Evolutionary conservation across 23 tunicate genomes (phyloP).

Genomic region (Halocynthia roretzi): DNA sequence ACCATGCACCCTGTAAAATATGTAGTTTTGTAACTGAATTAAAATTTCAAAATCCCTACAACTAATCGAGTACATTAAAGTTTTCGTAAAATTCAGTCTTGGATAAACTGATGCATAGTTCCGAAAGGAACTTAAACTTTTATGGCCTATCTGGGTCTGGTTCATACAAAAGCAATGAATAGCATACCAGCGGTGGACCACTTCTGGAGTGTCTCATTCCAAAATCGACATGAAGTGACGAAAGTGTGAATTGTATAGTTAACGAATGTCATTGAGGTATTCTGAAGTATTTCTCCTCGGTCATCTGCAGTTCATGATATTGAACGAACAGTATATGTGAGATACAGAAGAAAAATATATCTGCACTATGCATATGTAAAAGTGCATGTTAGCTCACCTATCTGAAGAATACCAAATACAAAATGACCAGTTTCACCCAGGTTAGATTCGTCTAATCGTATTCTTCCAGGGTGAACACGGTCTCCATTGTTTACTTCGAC

Average conservation of each 20-base stretch:
- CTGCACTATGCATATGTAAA: neutral
- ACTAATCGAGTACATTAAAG: neutral
- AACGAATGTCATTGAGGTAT: slow-evolving; percentile 18
- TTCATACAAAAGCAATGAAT: neutral
- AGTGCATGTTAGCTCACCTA: slow-evolving; percentile 31
- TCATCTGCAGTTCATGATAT: slow-evolving; percentile 34
- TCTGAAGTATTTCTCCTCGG: slow-evolving; percentile 33
- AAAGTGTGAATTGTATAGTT: slow-evolving; percentile 47
- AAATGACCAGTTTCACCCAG: slow-evolving; percentile 29
- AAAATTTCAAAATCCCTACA: neutral
- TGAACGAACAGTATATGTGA: neutral
- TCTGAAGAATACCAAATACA: slow-evolving; percentile 71
- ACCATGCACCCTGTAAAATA: slow-evolving; percentile 49
- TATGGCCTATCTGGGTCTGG: neutral
- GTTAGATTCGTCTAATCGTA: slow-evolving; percentile 31
- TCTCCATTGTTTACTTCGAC: slow-evolving; percentile 35
- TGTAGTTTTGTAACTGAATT: neutral
- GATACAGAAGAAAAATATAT: neutral
- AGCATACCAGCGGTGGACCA: slow-evolving; percentile 60
- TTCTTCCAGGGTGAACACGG: slow-evolving; percentile 30
- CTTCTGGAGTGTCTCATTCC: slow-evolving; percentile 55
- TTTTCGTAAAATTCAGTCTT: neutral
- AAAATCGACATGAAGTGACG: slow-evolving; percentile 56
- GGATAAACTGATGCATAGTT: neutral
- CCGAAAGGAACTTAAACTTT: neutral